Conservation (phyloP, 2,113 vertebrate genomes). For the Lampris incognitus region DNA sequence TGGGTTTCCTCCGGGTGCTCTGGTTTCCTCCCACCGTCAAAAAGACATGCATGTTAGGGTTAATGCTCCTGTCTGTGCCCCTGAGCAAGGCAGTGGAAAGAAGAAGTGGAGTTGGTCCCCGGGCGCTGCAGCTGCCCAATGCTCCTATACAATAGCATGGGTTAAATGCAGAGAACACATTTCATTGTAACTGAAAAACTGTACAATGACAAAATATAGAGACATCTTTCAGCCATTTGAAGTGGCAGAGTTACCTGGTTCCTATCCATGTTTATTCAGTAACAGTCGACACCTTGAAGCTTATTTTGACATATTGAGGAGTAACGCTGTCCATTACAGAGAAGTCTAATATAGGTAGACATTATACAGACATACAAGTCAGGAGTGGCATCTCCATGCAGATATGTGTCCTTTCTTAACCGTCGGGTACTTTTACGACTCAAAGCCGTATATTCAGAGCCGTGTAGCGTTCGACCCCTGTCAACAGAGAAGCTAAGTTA, state of each 20-base stretch:
- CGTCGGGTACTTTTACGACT: conserved; percentile 17
- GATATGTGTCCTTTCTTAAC: conserved; percentile 20
- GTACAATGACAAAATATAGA: background rate
- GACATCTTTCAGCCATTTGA: background rate
- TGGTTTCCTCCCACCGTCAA: too few species aligned
- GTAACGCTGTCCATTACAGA: background rate
- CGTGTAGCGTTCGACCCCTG: conserved; percentile 23
- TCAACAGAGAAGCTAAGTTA: conserved; percentile 25
- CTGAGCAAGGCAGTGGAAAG: too few species aligned
- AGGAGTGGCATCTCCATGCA: background rate
- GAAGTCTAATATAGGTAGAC: conserved; percentile 39
- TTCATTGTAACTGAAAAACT: too few species aligned
- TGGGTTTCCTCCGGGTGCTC: too few species aligned
- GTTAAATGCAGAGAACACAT: too few species aligned
- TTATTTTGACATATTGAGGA: conserved; percentile 35
- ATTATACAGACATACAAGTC: conserved; percentile 2
- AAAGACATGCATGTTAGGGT: too few species aligned
- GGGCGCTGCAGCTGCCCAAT: too few species aligned
- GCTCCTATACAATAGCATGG: too few species aligned
- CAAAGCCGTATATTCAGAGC: conserved; percentile 10
- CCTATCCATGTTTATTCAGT: background rate
- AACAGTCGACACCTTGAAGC: conserved; percentile 44
- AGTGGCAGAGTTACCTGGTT: background rate
- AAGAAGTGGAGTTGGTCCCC: too few species aligned
- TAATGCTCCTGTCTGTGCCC: too few species aligned